Evolutionary conservation across 2,888 invertebrate genomes (phyloP), one percentile per base, ranked within the genome.

Genomic region (Eupithecia tripunctaria): DNA sequence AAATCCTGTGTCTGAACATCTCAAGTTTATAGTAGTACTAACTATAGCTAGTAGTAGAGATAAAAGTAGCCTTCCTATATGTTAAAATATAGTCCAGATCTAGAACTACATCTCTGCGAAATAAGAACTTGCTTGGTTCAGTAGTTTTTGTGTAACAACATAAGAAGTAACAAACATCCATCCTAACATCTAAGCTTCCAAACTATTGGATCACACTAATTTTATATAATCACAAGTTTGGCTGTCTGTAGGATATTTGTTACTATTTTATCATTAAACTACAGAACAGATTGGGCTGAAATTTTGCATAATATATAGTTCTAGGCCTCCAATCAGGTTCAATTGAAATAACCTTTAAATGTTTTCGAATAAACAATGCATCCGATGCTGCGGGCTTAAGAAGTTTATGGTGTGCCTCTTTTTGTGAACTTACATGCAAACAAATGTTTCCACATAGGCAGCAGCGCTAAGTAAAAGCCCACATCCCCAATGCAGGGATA

Each of bases 401-500:
- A n/a, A 10, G n/a, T n/a, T 47, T n/a, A 47, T n/a, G n/a, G 3
- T 10, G 8, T n/a, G n/a, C 1, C 3, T 62, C 14, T 62, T 63
- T 62, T 63, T 63, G 6, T 25, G 8, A 21, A 95, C 97, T 96
- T 95, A 98, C 98, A 97, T 84, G 96, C 95, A 89, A 98, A 97
- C 70, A 98, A 95, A 90, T 98, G 97, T 85, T 96, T 97, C 97
- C 99, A 99, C 86, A 98, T 95, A 18, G 99, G 99, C 71, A 99
- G 89, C 14, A 99, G 93, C 10, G 99, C 96, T 81, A 99, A 92
- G 83, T 98, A 98, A 84, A 99, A 97, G 67, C 98, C 98, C 74
- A 99, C 97, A 94, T 99, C 99, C 47, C 99, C 99, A 71, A 99
- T 95, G 82, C 98, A 97, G 1, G 99, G 99, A 92, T 99, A 99